Base-by-base conservation (phyloP, 2,113 vertebrate species). In the Grammomys dolichurus region DNA sequence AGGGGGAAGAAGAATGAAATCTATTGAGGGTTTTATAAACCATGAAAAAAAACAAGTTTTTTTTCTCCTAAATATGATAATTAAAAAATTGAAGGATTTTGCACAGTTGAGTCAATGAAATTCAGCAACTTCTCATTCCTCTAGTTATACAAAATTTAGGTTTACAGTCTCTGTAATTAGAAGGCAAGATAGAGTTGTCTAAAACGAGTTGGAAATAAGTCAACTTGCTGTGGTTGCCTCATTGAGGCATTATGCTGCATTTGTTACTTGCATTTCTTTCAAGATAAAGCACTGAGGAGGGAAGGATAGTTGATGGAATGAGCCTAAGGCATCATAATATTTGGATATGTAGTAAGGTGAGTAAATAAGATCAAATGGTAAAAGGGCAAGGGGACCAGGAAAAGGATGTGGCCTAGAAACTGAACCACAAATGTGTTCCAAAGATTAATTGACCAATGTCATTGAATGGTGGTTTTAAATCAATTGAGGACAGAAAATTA, bases 121-220 rank as follows among this genome's bases (percentile, higher is more conserved):
- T 85, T 82, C 48, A 85, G 48, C 40, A 24, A 89, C 40, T 36
- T 20, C 28, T 88, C 84, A 92, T n/a, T 24, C 82, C 33, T 72
- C 36, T 89, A 72, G 65, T 85, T 96, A n/a, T 7, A 91, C 63
- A 76, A 96, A 26, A 72, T 76, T 91, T 80, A 91, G 51, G 46
- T 89, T 86, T 58, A 80, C 20, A 82, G 40, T 16, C 28, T 91
- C 22, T 93, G 8, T 24, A 56, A 65, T 54, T 58, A 28, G 67
- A 89, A 95, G 78, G 31, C 12, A 80, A 85, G 9, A 19, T 77
- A 95, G 63, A 78, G 13, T 13, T 7, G 10, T 67, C 70, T 91
- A 56, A 36, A 75, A 76, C 81, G 51, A 89, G 58, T 89, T 17
- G 33, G 43, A 46, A 85, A 24, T 89, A 70, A 63, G 36, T 93